Evolutionary conservation across 2,797 vertebrate species (phyloP), one percentile per base, ranked within the genome.

Genomic region (Tarsius wallacei): DNA sequence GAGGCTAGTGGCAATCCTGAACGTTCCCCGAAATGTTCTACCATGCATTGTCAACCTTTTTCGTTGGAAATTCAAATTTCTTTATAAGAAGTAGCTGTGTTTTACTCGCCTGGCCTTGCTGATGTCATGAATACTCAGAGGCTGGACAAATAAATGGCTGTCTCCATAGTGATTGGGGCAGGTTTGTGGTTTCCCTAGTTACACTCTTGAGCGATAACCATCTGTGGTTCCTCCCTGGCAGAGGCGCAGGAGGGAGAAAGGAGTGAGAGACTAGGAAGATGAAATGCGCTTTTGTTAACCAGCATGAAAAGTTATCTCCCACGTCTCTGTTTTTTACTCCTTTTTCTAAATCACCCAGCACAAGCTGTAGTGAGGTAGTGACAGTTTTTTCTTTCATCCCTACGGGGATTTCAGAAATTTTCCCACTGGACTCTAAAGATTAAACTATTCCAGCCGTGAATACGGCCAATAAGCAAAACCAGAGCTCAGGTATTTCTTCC

Each of bases 131-230:
- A 98, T 98, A 98, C 96, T 97, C 98, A 78, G 98, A 98, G 98
- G 98, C 98, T 95, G 98, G 98, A 98, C 97, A 95, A 98, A 98
- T 98, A 98, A 98, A 98, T 98, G 98, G 90, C 98, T 98, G 98
- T 99, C 99, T 99, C 98, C 99, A 99, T 98, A 99, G 99, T 71
- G 98, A 99, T 98, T 97, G 98, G 98, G 98, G 98, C 98, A 98
- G 98, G 97, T 98, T 98, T 96, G 97, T 95, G 57, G 99, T 99
- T 99, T 99, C 99, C 99, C 98, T 99, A 99, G 99, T 98, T 99
- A 99, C 98, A 96, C 98, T 98, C 97, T 97, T 98, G 98, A 98
- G 98, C 94, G 98, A 99, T 98, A 99, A 98, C 98, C 98, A 98
- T 98, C 98, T 98, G 98, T 98, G 98, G 98, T 97, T 98, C 98